Base-by-base conservation (phyloP, 1,140 invertebrate genomes). In the Cherax destructor region DNA sequence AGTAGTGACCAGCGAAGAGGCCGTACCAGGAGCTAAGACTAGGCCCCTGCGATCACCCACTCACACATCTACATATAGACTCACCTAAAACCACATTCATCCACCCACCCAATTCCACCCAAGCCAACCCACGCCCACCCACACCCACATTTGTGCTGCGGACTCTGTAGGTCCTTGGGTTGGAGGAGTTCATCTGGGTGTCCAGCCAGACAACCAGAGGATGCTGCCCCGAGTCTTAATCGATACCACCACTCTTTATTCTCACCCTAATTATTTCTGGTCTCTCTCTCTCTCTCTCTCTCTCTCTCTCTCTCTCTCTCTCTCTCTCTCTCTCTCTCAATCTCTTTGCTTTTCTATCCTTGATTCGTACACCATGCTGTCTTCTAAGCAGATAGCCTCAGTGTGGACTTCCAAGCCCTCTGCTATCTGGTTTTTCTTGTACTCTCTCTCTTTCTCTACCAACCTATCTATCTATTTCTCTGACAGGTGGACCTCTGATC, bases 221-320 rank as follows among this genome's bases (percentile, higher is more conserved):
- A 87, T 79, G 86, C 76, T 80, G 77, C 10, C 86, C 24, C 30
- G n/a, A 69, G 30, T 81, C 79, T 80, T 88, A 88, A 88, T 88
- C 86, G 86, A 88, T 88, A 88, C 86, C 4, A 47, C 78, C 61
- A 81, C 86, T 88, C 78, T 81, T 88, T 88, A 88, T 79, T 88
- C 86, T 80, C 86, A 47, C 86, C 78, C 78, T 83, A 52, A 49
- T 86, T 52, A 76, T 52, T 76, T 76, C 50, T 52, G 30, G 47
- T 13, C 52, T 86, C 11, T 77, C 52, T 77, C 1, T 21, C 50
- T 77, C 69, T 77, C 69, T 86, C 72, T 79, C 49, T 74, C 59
- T 41, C 69, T 77, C 72, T 86, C 41, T 77, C 84, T 86, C 84
- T 86, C 83, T 61, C 56, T 78, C 74, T 79, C 72, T 78, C 56